These are phyloP conservation scores for Aphodius granarius DNA, from an alignment of 2,888 invertebrate species.

Conservation along the genomic window DNA sequence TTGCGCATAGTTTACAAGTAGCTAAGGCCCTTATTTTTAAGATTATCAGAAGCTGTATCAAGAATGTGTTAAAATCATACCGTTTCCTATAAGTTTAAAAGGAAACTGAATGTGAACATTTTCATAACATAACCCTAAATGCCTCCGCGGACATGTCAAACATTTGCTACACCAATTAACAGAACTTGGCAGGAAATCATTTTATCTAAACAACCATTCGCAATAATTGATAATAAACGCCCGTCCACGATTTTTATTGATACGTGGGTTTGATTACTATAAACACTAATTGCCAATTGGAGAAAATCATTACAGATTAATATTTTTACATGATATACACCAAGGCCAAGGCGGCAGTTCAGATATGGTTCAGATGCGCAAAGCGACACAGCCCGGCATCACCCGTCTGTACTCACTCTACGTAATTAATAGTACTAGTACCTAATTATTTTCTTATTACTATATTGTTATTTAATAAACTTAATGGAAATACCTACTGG, in stretches of 20 bases:
- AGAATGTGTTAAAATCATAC: not conserved
- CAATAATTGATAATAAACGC: not conserved
- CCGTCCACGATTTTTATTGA: not conserved
- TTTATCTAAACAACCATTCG: not conserved
- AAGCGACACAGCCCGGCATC: too few relatives aligned
- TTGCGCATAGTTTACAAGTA: not conserved
- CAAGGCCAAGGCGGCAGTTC: too few relatives aligned
- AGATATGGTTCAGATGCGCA: too few relatives aligned
- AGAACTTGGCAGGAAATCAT: not conserved
- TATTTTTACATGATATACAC: too few relatives aligned
- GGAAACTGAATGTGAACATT: not conserved
- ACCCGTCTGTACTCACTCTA: too few relatives aligned
- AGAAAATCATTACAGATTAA: too few relatives aligned
- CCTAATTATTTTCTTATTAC: too few relatives aligned
- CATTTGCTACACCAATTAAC: not conserved
- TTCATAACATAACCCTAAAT: slow-evolving; percentile 8
- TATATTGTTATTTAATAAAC: too few relatives aligned
- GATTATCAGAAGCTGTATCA: not conserved
- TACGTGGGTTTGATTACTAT: not conserved
- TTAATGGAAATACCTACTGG: too few relatives aligned
- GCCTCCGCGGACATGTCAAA: not conserved
- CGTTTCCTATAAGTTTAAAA: not conserved
- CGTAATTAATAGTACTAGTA: too few relatives aligned
- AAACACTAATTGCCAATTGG: not conserved
- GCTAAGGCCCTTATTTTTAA: not conserved